Base-by-base conservation (phyloP, 2,113 vertebrate species). In the Takifugu bimaculatus region DNA sequence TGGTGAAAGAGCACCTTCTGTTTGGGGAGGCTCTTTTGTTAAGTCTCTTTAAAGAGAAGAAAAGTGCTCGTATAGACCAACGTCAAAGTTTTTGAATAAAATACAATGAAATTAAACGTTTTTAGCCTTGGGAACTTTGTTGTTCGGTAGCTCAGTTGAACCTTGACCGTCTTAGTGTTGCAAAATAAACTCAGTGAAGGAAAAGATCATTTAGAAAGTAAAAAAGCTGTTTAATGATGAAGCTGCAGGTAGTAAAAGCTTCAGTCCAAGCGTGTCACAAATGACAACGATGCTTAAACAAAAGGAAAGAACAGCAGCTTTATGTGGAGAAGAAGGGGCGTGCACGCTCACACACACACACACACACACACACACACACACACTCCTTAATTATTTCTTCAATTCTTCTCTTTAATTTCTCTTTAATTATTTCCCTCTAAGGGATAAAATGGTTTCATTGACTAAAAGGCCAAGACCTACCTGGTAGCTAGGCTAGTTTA, bases 281-380 rank as follows among this genome's bases (percentile, higher is more conserved):
- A 20, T 20, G 20, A 20, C 20, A 20, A 20, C 20, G 20, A 20
- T 20, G 20, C 20, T 20, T 20, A 20, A 20, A 52, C 64, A 52
- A 54, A 73, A 77, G 82, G 74, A 49, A 60, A 83, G 67, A 48
- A 78, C 60, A 14, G 48, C 13, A 10, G 57, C 80, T 87, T 88
- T 88, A 85, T 88, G 80, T 88, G 87, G 84, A 87, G 88, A 88
- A 85, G 66, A 49, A 64, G 70, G 81, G 68, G 61, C 50, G 54
- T 68, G 63, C 63, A 75, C 20, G 20, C 20, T 20, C 20, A 20
- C 20, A 20, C 20, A 20, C 20, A 20, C 20, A 20, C 20, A 20
- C 20, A 20, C 20, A 75, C 78, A 79, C 70, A 20, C 20, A 20
- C 20, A 50, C 54, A 44, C 27, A 64, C 84, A 82, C 79, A n/a